Conservation (phyloP, 2,113 vertebrate genomes). For the Chiloscyllium plagiosum region DNA sequence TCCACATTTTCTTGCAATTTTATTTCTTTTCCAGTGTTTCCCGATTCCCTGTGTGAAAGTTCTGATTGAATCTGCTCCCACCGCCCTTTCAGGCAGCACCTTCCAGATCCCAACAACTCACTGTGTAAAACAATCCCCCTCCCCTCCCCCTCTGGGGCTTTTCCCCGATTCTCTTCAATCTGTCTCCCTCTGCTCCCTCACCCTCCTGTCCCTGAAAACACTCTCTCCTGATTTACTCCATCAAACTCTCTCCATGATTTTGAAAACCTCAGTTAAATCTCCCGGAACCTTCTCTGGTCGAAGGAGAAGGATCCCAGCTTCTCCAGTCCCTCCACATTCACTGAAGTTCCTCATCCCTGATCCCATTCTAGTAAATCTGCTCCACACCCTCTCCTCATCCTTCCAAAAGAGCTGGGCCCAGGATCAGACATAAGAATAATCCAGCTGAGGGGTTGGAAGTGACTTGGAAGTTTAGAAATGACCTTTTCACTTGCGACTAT, state of each 20-base stretch:
- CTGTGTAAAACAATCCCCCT: neutral
- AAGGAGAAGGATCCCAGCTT: neutral
- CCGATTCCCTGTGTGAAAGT: neutral
- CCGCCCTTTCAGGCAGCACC: neutral
- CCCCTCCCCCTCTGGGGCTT: neutral
- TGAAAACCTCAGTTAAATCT: neutral
- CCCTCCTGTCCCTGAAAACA: neutral
- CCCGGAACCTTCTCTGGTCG: neutral
- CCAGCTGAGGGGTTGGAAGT: neutral
- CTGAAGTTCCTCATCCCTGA: neutral
- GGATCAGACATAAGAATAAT: neutral
- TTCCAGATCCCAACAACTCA: neutral
- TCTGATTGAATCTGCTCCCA: neutral
- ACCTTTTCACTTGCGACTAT: neutral
- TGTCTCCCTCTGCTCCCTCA: neutral
- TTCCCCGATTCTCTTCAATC: neutral
- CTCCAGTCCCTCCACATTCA: neutral
- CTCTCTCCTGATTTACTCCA: neutral
- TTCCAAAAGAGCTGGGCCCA: neutral
- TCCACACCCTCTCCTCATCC: neutral
- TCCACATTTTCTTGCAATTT: neutral
- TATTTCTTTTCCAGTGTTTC: neutral
- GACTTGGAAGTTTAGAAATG: neutral
- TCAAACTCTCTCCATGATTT: neutral
- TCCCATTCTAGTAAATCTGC: neutral